Percentiles rank a stretch among this genome's conserved stretches.
phyloP scores from a whole-genome alignment of 2,113 vertebrate species.

The Cynopterus brachyotis region DNA sequence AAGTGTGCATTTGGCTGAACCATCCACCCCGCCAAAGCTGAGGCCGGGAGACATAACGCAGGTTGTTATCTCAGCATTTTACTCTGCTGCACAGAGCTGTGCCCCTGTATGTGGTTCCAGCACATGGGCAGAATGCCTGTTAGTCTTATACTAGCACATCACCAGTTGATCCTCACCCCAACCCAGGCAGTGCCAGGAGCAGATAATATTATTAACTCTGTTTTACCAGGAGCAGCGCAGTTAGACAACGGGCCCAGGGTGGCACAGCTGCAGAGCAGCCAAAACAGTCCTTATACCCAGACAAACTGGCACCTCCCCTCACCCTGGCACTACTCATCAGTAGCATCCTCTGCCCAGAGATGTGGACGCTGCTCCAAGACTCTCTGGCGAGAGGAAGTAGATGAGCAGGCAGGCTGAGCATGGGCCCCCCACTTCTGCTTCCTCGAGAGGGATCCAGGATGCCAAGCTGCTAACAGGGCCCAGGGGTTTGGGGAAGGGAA shows the following conservation, averaged over 20 bases:
- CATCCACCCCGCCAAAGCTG: background rate
- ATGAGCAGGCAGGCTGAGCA: background rate
- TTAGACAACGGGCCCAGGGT: background rate
- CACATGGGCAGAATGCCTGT: fast-evolving
- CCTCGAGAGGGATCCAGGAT: background rate
- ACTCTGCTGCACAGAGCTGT: background rate
- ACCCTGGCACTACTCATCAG: too few species aligned
- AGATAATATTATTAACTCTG: background rate
- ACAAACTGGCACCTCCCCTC: background rate
- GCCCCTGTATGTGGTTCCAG: background rate
- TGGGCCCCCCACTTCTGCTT: background rate
- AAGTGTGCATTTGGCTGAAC: background rate
- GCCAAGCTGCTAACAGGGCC: background rate
- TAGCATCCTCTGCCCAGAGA: background rate
- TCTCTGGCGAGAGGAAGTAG: background rate
- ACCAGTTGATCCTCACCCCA: background rate
- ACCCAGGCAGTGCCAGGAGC: background rate
- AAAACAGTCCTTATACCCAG: background rate
- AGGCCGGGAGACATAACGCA: background rate
- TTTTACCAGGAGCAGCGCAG: background rate
- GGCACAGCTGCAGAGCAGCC: background rate
- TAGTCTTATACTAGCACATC: background rate
- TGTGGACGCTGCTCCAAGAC: fast-evolving
- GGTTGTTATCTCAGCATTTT: background rate
- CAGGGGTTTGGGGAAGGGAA: background rate